Evolutionary conservation across 2,888 invertebrate species (phyloP), one percentile per base, ranked within the genome.

Genomic region (Fragum sueziense): DNA sequence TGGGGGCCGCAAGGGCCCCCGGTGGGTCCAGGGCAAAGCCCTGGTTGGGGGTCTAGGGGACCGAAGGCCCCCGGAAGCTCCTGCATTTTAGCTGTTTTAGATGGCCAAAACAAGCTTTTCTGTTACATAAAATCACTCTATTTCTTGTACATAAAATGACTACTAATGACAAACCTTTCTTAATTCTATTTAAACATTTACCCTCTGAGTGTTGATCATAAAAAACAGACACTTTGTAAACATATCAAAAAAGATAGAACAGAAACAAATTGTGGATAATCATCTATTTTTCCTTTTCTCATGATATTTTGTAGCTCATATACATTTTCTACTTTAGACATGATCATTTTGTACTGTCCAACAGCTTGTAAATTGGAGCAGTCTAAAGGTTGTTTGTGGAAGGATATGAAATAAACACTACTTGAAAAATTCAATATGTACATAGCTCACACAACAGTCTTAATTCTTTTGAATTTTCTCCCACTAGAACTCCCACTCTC

Each of bases 21-120:
- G 29, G 4, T 17, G 17, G 59, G 59, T 11, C 6, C 59, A 59
- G 59, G 59, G 59, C 27, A 17, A 59, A 22, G 14, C 59, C 59
- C 59, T 59, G 59, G 59, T n/a, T n/a, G 22, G 57, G 41, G 41
- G n/a, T n/a, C 52, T 25, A 52, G 52, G 52, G 20, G 6, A 29
- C 29, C 59, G 27, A 17, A 59, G 59, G 59, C 59, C 59, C 59
- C 59, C 27, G 59, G 59, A 59, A 25, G 59, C 59, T 59, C 25
- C 59, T 59, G 59, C 6, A 27, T 27, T 59, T 2, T 59, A 59
- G 59, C 27, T 4, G 7, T 59, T 59, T 25, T 25, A 4, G 29
- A 27, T 17, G 59, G 2, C 2, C 22, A 59, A 29, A 59, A 59
- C 22, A 27, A 17, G 27, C 59, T 25, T 59, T 59, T 59, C 27